phyloP scores from a whole-genome alignment of 2,888 invertebrate genomes.

The Catonia carolina region DNA sequence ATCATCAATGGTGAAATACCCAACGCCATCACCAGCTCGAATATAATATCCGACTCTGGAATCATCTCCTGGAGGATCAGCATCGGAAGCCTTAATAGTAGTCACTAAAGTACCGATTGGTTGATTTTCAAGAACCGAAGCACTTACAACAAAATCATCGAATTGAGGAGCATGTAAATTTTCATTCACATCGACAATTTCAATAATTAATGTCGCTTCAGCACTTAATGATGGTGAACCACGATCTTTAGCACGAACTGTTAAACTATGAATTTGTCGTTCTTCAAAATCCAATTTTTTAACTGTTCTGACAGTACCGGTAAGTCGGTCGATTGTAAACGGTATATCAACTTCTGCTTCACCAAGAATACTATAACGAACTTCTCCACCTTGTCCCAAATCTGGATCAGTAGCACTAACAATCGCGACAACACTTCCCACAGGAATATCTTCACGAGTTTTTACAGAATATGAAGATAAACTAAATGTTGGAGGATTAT shows the following conservation, averaged over 20 bases:
- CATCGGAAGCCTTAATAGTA: conserved; percentile 69
- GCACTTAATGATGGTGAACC: conserved; percentile 75
- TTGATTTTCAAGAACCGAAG: conserved; percentile 72
- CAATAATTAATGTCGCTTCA: conserved; percentile 73
- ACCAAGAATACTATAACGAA: conserved; percentile 62
- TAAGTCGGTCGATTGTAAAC: conserved; percentile 76
- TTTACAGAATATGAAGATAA: conserved; percentile 67
- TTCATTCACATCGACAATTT: conserved; percentile 91
- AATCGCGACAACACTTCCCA: conserved; percentile 78
- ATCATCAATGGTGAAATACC: conserved; percentile 79
- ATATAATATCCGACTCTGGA: conserved; percentile 80
- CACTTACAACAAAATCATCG: conserved; percentile 67
- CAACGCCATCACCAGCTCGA: conserved; percentile 82
- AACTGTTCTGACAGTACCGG: conserved; percentile 78
- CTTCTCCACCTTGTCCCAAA: conserved; percentile 70
- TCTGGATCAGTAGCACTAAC: conserved; percentile 81
- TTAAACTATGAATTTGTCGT: conserved; percentile 80
- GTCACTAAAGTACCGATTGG: conserved; percentile 70
- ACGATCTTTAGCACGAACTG: conserved; percentile 76
- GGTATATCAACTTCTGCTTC: conserved; percentile 48
- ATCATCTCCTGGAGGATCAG: conserved; percentile 72
- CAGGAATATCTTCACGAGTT: conserved; percentile 84
- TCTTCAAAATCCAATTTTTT: conserved; percentile 80
- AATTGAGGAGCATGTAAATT: conserved; percentile 79
- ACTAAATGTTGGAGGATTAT: conserved; percentile 77